phyloP scores from a whole-genome alignment of 1,140 invertebrate genomes.

The Dendroctonus ponderosae region DNA sequence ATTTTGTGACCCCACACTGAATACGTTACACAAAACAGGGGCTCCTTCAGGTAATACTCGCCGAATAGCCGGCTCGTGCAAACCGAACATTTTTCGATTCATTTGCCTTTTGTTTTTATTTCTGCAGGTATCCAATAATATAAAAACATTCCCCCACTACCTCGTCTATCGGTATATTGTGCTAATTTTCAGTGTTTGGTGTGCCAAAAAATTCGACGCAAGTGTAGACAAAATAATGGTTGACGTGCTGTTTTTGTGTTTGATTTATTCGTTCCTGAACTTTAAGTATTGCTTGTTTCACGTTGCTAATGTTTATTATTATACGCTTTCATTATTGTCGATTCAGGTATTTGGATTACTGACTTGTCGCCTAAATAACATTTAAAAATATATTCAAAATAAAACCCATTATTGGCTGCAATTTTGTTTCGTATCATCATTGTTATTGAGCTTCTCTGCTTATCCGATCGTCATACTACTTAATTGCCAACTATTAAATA shows the following conservation, averaged over 20 bases:
- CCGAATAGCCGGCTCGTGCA: slow-evolving; percentile 1
- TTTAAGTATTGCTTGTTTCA: too few species aligned
- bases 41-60: slow-evolving; percentile 17
- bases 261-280: neutral
- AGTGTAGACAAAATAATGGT: slow-evolving; percentile 4
- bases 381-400: too few species aligned
- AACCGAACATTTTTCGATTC: neutral
- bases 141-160: slow-evolving; percentile 10
- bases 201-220: slow-evolving; percentile 15
- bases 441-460: too few species aligned
- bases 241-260: slow-evolving; percentile 5
- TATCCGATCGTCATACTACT: too few species aligned
- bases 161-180: neutral
- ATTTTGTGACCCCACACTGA: slow-evolving; percentile 2
- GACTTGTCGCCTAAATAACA: too few species aligned
- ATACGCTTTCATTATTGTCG: neutral
- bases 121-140: slow-evolving; percentile 14
- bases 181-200: neutral
- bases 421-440: too few species aligned
- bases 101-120: slow-evolving; percentile 18
- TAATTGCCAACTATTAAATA: too few species aligned
- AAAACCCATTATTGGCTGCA: too few species aligned
- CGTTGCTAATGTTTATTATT: neutral
- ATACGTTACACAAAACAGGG: slow-evolving; percentile 2
- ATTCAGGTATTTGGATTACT: too few species aligned